These are phyloP conservation scores for Andinoacara biseriatus DNA, from an alignment of 2,113 vertebrate genomes.

Conservation along the genomic window DNA sequence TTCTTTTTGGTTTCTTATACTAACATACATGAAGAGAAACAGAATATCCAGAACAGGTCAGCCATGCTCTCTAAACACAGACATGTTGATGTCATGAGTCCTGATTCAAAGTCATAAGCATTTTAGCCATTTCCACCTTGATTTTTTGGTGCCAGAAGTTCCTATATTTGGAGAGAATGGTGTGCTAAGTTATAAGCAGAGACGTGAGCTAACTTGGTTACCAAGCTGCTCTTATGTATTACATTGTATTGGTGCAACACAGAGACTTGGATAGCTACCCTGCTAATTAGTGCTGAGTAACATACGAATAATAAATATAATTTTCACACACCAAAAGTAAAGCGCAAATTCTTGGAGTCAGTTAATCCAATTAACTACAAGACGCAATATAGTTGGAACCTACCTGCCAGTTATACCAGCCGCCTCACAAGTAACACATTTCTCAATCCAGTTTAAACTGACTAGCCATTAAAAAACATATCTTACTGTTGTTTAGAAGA, in stretches of 20 bases:
- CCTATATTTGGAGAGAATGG: too few relatives aligned
- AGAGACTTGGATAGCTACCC: neutral
- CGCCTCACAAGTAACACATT: neutral
- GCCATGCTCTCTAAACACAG: neutral
- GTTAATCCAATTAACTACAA: neutral
- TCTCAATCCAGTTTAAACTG: neutral
- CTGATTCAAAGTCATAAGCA: too few relatives aligned
- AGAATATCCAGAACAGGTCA: neutral
- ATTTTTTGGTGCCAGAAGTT: too few relatives aligned
- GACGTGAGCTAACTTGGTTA: neutral
- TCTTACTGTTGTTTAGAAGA: neutral
- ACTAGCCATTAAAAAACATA: neutral
- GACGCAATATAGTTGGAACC: accelerated
- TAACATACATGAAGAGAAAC: neutral
- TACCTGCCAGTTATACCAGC: neutral
- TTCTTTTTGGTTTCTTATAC: neutral
- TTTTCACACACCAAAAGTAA: neutral
- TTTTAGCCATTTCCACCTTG: too few relatives aligned
- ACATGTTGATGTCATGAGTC: neutral
- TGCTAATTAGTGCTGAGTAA: neutral
- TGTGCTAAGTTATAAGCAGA: too few relatives aligned
- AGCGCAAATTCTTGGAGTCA: accelerated
- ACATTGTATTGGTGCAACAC: neutral
- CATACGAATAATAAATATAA: neutral
- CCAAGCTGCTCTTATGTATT: neutral